Base-by-base conservation (phyloP, 2,888 invertebrate genomes). In the Sicus ferrugineus region DNA sequence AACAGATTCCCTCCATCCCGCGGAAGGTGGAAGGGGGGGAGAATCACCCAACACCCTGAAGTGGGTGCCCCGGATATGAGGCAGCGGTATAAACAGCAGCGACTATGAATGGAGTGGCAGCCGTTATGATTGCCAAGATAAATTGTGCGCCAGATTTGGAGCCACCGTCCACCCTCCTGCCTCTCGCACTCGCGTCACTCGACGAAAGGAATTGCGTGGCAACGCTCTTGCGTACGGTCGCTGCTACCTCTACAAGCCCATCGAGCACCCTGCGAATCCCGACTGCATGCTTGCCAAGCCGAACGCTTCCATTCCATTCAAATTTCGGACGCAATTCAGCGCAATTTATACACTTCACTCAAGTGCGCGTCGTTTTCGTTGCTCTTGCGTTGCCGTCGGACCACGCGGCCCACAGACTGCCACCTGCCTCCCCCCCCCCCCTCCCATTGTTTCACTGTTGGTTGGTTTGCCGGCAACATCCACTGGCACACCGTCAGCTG, bases 271-370 rank as follows among this genome's bases (percentile, higher is more conserved):
- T 16, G 23, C 28, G n/a, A 46, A 2, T 28, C 59, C 30, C 30
- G 50, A 30, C 30, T 30, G 34, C 23, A 34, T 38, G 62, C 46
- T n/a, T 42, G 42, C 30, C 28, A 9, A 38, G 54, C 65, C 52
- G 9, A 54, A 54, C 38, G 16, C 1, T 38, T 38, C 38, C 65
- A 38, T 21, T 16, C 5, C 54, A 38, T 34, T 26, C 38, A 54
- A 54, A 54, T 54, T 28, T 54, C 65, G 31, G 52, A 64, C 64
- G 52, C 64, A 48, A 63, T 48, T 63, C 63, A 64, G 52, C 64
- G 64, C 64, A 65, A 65, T 65, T 65, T 65, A 54, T 65, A 65
- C 65, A 65, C 65, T 65, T 65, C 65, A 65, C 54, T 65, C 65
- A 65, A 65, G 23, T 54, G 65, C 26, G n/a, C n/a, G n/a, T n/a